Base-by-base conservation (phyloP, 2,797 vertebrate species). In the Neomorphus geoffroyi region DNA sequence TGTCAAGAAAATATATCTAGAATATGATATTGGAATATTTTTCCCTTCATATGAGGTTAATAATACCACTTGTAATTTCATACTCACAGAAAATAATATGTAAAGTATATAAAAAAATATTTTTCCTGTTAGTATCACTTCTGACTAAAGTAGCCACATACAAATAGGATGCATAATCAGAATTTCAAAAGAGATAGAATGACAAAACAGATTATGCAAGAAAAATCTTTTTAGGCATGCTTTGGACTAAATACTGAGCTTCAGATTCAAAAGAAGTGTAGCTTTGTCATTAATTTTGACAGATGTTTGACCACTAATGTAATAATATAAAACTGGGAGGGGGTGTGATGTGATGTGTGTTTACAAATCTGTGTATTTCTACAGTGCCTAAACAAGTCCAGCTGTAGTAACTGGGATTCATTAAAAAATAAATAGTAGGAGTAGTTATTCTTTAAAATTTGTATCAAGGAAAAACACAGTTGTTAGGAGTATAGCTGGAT, bases 311-410 rank as follows among this genome's bases (percentile, higher is more conserved):
- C 27, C 37, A 39, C 28, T 75, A 51, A 17, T n/a, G 27, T 26
- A 80, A 48, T 9, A 74, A 22, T 22, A 62, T 11, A 71, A 65
- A 46, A 45, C 7, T 8, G 7, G 19, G 5, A 17, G 5, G 11
- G 5, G 4, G 9, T n/a, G n/a, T n/a, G n/a, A n/a, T 3, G 6
- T 5, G 13, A 4, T 3, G 9, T 3, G 8, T 5, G 11, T 13
- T 58, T 50, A 51, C 22, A 62, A 37, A 72, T 35, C 7, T 43
- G 18, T 60, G 10, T n/a, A 28, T 60, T 75, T 66, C 8, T 60
- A 60, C 24, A 27, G 27, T 19, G 23, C 35, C 35, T 75, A 71
- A 74, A 84, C 50, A 12, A 56, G 43, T 19, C 14, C 26, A 37
- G n/a, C 53, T 75, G 50, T 51, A 54, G 18, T 26, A 46, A 58